These are phyloP conservation scores for Chrysolina americana DNA, from an alignment of 2,888 invertebrate genomes.

Conservation along the genomic window DNA sequence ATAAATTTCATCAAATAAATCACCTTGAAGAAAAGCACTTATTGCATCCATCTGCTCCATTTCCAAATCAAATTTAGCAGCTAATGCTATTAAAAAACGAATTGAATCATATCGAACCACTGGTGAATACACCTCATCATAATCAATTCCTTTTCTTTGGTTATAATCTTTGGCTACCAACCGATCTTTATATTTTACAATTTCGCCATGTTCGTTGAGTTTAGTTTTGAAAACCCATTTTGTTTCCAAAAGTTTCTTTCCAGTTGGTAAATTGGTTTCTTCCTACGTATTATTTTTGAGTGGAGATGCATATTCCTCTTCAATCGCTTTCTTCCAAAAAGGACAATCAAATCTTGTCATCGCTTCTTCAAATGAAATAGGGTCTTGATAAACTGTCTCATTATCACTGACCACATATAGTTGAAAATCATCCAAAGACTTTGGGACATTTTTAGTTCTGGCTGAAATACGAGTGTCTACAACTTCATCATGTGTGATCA, in stretches of 20 bases:
- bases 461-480: no score
- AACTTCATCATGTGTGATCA: neutral
- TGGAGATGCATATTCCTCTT: neutral
- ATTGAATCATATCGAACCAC: neutral
- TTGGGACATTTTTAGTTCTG: no score
- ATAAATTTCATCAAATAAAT: constrained; percentile 12
- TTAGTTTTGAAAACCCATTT: neutral
- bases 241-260: neutral
- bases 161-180: neutral
- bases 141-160: neutral
- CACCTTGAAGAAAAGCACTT: constrained; percentile 10
- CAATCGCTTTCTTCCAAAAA: neutral
- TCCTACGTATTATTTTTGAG: neutral
- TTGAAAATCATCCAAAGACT: no score
- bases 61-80: constrained; percentile 3
- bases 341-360: neutral
- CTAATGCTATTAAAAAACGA: neutral
- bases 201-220: neutral
- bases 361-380: neutral
- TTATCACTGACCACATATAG: neutral
- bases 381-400: neutral
- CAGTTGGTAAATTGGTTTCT: neutral
- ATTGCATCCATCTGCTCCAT: constrained; percentile 11
- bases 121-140: neutral
- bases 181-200: neutral